Percentiles rank a stretch among this genome's conserved stretches.
These are phyloP conservation scores for Idaea biselata DNA, from an alignment of 2,888 invertebrate genomes.

Conservation along the genomic window DNA sequence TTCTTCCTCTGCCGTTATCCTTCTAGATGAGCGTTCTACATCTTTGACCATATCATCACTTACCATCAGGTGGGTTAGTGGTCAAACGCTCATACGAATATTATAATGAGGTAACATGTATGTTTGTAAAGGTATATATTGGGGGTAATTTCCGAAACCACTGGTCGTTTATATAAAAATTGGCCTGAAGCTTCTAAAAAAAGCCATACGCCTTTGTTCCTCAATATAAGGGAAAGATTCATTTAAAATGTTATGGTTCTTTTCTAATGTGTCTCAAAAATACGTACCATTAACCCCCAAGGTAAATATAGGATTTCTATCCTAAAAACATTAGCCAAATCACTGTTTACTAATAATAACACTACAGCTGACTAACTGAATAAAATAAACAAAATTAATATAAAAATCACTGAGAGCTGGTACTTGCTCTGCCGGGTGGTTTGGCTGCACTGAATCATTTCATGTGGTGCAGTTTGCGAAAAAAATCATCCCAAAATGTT, in stretches of 20 bases:
- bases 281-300: neutral
- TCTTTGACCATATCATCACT: no score
- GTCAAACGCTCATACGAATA: no score
- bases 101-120: no score
- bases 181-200: no score
- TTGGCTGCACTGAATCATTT: constrained; percentile 55
- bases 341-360: neutral
- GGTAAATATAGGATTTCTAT: no score
- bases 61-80: no score
- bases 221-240: neutral
- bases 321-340: neutral
- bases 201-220: neutral
- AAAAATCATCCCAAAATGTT: constrained; percentile 76
- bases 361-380: constrained; percentile 15
- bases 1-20: no score
- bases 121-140: no score
- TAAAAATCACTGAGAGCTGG: constrained; percentile 15
- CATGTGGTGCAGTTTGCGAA: constrained; percentile 73
- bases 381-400: constrained; percentile 7
- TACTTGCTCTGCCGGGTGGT: constrained; percentile 18
- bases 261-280: neutral
- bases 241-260: neutral
- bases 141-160: no score
- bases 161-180: no score
- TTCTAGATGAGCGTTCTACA: no score